Evolutionary conservation across 1,140 invertebrate genomes (phyloP), one percentile per base, ranked within the genome.

Genomic region (Bombus affinis): DNA sequence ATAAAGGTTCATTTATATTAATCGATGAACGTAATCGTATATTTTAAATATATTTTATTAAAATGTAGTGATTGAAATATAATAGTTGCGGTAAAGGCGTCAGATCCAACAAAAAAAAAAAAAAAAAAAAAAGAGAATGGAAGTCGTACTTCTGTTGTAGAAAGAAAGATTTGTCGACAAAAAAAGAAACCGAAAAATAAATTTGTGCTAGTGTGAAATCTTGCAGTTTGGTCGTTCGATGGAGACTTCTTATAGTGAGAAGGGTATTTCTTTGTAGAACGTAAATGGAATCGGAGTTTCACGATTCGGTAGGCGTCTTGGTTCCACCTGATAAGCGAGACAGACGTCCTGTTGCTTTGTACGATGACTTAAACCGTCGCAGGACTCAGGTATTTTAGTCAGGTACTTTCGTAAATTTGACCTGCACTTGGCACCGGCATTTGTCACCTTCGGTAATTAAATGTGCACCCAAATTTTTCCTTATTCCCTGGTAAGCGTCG

Each of bases 361-460:
- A 88, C 82, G 87, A 88, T 92, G 92, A 91, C 92, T 92, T 92
- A 91, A 83, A 77, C 81, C 83, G 74, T 28, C 28, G 68, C 35
- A 53, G 62, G 37, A 47, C 28, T 77, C 87, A 86, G 88, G 88
- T 89, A 89, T 81, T 12, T 12, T 15, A 10, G 44, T 3, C 57
- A 62, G 75, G 76, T 76, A 81, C 22, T 47, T 65, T 65, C 15
- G 44, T 78, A 28, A 66, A 74, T 47, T 44, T 72, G n/a, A 66
- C 53, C 83, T n/a, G 28, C 39, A 25, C 72, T 3, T 35, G 35
- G 53, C 57, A 79, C 66, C 72, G 90, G 86, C 88, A 92, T 84
- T 92, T 92, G 92, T 92, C 92, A 85, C 92, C 87, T 87, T 86
- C 68, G 68, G 86, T 91, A 92, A 93, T 92, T 92, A 93, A 93